phyloP scores from a whole-genome alignment of 2,797 vertebrate genomes.

The Aplochiton taeniatus region DNA sequence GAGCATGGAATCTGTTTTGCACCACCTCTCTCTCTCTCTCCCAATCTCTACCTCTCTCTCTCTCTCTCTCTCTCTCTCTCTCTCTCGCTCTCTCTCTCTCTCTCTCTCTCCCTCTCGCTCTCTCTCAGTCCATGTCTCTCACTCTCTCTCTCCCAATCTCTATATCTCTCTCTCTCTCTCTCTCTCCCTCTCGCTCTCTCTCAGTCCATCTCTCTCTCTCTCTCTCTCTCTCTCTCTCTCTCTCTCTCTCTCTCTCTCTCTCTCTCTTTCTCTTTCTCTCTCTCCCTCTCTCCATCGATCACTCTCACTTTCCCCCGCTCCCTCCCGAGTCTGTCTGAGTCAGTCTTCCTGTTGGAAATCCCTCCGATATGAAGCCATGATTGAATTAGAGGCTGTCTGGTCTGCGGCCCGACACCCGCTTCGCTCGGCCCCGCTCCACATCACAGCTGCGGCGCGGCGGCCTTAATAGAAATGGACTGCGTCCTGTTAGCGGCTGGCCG shows the following conservation, averaged over 20 bases:
- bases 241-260: no score
- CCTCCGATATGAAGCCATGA: constrained; percentile 19
- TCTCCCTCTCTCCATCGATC: background rate
- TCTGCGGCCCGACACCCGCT: constrained; percentile 9
- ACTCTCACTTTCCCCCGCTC: background rate
- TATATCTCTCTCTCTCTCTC: no score
- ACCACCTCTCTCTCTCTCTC: no score
- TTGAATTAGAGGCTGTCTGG: constrained; percentile 20
- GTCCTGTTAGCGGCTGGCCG: background rate
- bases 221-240: no score
- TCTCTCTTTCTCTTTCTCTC: background rate
- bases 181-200: no score
- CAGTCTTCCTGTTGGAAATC: constrained; percentile 21
- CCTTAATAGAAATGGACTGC: background rate
- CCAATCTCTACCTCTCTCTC: no score
- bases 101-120: background rate
- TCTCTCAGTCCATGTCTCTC: constrained; percentile 1
- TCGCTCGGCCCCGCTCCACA: background rate
- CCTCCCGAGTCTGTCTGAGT: constrained; percentile 14
- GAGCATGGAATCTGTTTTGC: no score
- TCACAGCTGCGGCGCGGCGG: background rate
- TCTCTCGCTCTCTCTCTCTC: no score
- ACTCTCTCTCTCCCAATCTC: background rate
- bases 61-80: no score
- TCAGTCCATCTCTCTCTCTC: no score